These are phyloP conservation scores for Carassius auratus DNA, from an alignment of 2,113 vertebrate genomes.

Conservation along the genomic window DNA sequence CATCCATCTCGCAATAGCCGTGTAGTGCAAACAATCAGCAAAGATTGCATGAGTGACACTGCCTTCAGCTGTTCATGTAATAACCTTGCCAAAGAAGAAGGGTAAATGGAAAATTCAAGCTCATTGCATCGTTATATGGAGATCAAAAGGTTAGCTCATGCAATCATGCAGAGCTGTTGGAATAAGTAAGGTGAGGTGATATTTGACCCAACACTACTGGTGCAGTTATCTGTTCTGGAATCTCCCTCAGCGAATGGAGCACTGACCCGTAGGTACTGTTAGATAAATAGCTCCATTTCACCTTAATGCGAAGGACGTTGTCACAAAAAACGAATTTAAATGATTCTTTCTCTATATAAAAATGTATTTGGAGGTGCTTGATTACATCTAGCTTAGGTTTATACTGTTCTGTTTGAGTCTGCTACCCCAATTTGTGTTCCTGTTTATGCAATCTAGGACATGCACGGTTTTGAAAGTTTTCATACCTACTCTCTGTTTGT, in stretches of 20 bases:
- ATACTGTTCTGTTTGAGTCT: not conserved
- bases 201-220: slow-evolving; percentile 20
- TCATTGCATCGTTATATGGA: slow-evolving; percentile 31
- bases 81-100: slow-evolving; percentile 21
- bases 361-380: too few relatives aligned
- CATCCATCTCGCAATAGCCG: not conserved
- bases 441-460: slow-evolving; percentile 29
- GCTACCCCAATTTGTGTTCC: slow-evolving; percentile 3
- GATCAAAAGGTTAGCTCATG: slow-evolving; percentile 39
- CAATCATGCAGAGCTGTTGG: slow-evolving; percentile 30
- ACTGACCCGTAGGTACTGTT: not conserved
- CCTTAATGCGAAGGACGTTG: not conserved
- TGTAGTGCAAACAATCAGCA: slow-evolving; percentile 5
- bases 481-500: not conserved
- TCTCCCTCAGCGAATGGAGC: not conserved
- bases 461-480: slow-evolving; percentile 10
- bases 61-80: slow-evolving; percentile 14
- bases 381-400: not conserved
- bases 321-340: not conserved
- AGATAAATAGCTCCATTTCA: not conserved
- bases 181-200: slow-evolving; percentile 10
- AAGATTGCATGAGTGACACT: not conserved
- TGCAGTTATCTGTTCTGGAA: not conserved
- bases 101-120: slow-evolving; percentile 8
- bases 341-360: not conserved